These are phyloP conservation scores for Zaprionus lachaisei DNA, from an alignment of 1,140 invertebrate species.

Conservation along the genomic window DNA sequence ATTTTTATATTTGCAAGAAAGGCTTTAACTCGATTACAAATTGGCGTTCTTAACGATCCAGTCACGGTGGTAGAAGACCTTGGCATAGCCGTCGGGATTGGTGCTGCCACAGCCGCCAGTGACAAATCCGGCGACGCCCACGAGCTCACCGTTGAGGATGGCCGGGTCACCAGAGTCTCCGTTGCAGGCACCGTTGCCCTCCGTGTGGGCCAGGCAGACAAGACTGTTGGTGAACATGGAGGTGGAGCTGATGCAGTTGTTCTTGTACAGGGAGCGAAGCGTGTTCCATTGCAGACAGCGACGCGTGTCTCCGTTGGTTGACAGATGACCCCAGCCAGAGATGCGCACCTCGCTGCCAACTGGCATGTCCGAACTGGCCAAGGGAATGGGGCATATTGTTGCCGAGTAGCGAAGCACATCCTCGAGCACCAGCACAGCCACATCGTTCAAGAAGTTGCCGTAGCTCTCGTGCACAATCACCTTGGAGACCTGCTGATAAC, in stretches of 20 bases:
- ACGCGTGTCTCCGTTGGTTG: slow-evolving; percentile 51
- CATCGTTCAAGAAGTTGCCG: slow-evolving; percentile 78
- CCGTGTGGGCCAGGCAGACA: slow-evolving; percentile 40
- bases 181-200: slow-evolving; percentile 28
- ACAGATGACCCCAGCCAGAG: slow-evolving; percentile 85
- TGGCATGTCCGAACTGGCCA: slow-evolving; percentile 54
- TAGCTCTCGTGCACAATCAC: slow-evolving; percentile 74
- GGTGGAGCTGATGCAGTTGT: slow-evolving; percentile 7
- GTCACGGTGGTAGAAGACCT: slow-evolving; percentile 76
- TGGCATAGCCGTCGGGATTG: slow-evolving; percentile 85
- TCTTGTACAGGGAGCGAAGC: slow-evolving; percentile 13
- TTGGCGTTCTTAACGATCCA: slow-evolving; percentile 73
- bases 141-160: slow-evolving; percentile 30
- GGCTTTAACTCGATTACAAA: background rate
- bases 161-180: slow-evolving; percentile 53
- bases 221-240: slow-evolving; percentile 24
- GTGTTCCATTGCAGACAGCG: slow-evolving; percentile 39
- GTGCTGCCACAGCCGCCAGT: slow-evolving; percentile 34
- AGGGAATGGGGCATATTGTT: slow-evolving; percentile 66
- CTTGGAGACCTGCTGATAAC: slow-evolving; percentile 12
- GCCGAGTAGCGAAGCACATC: slow-evolving; percentile 60
- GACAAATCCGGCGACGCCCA: slow-evolving; percentile 44
- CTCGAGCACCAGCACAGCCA: slow-evolving; percentile 84
- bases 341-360: slow-evolving; percentile 53
- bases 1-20: slow-evolving; percentile 1